These are phyloP conservation scores for Bradypus variegatus DNA, from an alignment of 2,797 vertebrate genomes.

Conservation along the genomic window DNA sequence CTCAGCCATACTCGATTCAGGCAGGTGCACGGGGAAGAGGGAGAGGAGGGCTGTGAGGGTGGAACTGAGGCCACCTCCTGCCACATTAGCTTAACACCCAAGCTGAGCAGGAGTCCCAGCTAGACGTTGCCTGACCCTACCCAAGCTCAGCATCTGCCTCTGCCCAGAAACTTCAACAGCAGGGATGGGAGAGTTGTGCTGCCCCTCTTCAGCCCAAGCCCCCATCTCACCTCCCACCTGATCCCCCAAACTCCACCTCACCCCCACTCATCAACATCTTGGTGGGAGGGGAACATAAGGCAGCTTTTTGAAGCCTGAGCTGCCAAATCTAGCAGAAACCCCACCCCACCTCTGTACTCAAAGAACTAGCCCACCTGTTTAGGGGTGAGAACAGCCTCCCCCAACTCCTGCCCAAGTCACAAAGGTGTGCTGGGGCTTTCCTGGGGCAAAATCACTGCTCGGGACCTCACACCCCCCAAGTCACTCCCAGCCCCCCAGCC, in stretches of 20 bases:
- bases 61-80: neutral
- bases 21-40: neutral
- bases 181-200: neutral
- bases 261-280: neutral
- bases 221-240: neutral
- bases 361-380: neutral
- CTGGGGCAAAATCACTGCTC: neutral
- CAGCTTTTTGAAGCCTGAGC: neutral
- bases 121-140: neutral
- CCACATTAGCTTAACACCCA: neutral
- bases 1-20: neutral
- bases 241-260: neutral
- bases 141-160: neutral
- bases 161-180: neutral
- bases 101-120: neutral
- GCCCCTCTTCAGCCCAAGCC: neutral
- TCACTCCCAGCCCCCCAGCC: constrained; percentile 25
- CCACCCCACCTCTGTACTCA: neutral
- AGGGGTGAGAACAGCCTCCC: neutral
- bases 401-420: neutral
- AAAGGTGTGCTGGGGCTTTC: neutral
- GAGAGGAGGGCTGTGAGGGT: neutral
- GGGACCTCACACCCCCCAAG: constrained; percentile 26
- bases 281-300: neutral
- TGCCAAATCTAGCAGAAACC: neutral